Evolutionary conservation across 2,113 vertebrate species (phyloP), one percentile per base, ranked within the genome.

Genomic region (Naja naja): DNA sequence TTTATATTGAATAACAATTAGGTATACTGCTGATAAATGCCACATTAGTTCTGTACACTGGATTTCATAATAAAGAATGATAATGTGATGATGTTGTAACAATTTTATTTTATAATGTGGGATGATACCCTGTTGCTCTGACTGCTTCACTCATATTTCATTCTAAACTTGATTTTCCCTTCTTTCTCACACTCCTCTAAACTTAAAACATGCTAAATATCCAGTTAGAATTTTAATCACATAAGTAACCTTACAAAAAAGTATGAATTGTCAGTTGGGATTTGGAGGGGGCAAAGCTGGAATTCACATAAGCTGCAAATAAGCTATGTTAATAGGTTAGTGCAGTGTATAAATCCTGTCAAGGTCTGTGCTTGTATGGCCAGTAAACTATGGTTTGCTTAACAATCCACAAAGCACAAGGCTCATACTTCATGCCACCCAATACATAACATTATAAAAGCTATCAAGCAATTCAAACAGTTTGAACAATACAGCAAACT

Each of bases 1-100:
- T n/a, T 30, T 34, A 0, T 0, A 91, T n/a, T 14, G 0, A 3
- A 86, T 45, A 54, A 9, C 43, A 91, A 69, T n/a, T 85, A 88
- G 27, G 55, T 81, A 89, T 23, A 10, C 0, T 0, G 54, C 56
- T 86, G 45, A 64, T 93, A 39, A 87, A 55, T 56, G 45, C 0
- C 0, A 34, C 4, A 55, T 64, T 85, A 74, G 6, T n/a, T 88
- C 90, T 1, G 0, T 39, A 27, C 23, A 34, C 58, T 43, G 34
- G 1, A n/a, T 18, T 81, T 69, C 85, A 58, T 0, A 0, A 74
- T 53, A 30, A 90, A 23, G 88, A 34, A 45, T 12, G 87, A 10
- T 69, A 93, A 60, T 47, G 7, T 14, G 23, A 74, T 22, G 9
- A 22, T 69, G 53, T 1, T 85, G 47, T 3, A 0, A 1, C 7